Evolutionary conservation across 35 echinoderm and acorn worm genomes (phyloP), one percentile per base, ranked within the genome.

Genomic region (Lytechinus variegatus): DNA sequence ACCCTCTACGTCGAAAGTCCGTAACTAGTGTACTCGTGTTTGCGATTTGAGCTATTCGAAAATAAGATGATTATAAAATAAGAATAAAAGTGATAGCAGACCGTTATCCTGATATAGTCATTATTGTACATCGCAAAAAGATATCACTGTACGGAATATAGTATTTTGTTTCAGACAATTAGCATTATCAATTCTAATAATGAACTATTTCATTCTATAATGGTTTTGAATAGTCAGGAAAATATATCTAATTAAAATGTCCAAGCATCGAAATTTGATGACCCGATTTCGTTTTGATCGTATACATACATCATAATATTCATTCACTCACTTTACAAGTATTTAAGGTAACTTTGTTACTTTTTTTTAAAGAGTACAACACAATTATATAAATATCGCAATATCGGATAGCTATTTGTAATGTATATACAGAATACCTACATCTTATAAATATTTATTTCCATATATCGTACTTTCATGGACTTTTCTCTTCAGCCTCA

Each of bases 341-440:
- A 0, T 60, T 79, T 79, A 79, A 5, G 66, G 66, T 79, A 79
- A 79, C 66, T 79, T 79, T 24, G 66, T 79, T 79, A 79, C 66
- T 4, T 79, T 79, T 79, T 79, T 24, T 44, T 44, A 44, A 44
- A 79, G 66, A 79, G 66, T 79, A 79, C 19, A 71, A 71, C 61
- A 71, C 16, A 13, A 0, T 71, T 71, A 71, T 71, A 79, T 79
- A 79, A 79, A 79, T 79, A 79, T n/a, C 66, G 66, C 66, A 79
- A 24, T 79, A n/a, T 79, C 66, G 66, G 19, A 79, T n/a, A 14
- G 66, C 66, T 71, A 71, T 71, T 71, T 71, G 21, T 24, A 79
- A n/a, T 79, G 66, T 79, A 79, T 79, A 79, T 79, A 79, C 66
- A 79, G 66, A 79, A 79, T 79, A 79, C 66, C 66, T 79, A 79